phyloP scores from a whole-genome alignment of 2,888 invertebrate genomes.

The Leptinotarsa tumamoca region DNA sequence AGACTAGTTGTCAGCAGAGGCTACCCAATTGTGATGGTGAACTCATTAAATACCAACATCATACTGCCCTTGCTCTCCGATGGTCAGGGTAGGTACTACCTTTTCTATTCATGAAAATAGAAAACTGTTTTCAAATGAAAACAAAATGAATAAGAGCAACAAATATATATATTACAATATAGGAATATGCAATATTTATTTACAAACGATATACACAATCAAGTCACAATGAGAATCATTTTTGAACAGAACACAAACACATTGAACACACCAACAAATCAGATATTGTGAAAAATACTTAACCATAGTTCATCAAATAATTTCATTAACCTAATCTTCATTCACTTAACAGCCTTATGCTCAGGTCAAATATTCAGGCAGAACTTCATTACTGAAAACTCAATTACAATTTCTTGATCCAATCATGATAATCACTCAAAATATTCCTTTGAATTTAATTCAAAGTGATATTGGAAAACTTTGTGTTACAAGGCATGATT shows the following conservation, averaged over 20 bases:
- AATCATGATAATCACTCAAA: too few relatives aligned
- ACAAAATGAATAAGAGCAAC: conserved; percentile 46
- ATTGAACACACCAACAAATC: conserved; percentile 24
- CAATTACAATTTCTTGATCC: too few relatives aligned
- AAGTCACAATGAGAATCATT: conserved; percentile 15
- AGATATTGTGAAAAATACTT: not conserved
- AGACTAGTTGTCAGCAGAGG: too few relatives aligned
- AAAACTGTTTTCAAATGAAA: not conserved
- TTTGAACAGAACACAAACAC: conserved; percentile 11
- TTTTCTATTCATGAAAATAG: too few relatives aligned
- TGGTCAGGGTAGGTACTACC: too few relatives aligned
- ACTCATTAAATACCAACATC: too few relatives aligned
- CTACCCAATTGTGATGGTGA: too few relatives aligned
- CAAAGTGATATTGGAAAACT: too few relatives aligned
- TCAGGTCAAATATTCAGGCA: not conserved
- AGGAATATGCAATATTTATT: conserved; percentile 50
- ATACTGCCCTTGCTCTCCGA: too few relatives aligned
- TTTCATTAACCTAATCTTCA: not conserved
- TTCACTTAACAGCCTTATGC: not conserved
- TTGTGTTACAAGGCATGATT: too few relatives aligned
- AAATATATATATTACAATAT: conserved; percentile 55
- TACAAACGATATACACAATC: conserved; percentile 53
- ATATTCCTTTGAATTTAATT: too few relatives aligned
- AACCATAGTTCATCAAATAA: not conserved
- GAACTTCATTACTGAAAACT: too few relatives aligned